Evolutionary conservation across 2,888 invertebrate genomes (phyloP), one percentile per base, ranked within the genome.

Genomic region (Yponomeuta sedellus): DNA sequence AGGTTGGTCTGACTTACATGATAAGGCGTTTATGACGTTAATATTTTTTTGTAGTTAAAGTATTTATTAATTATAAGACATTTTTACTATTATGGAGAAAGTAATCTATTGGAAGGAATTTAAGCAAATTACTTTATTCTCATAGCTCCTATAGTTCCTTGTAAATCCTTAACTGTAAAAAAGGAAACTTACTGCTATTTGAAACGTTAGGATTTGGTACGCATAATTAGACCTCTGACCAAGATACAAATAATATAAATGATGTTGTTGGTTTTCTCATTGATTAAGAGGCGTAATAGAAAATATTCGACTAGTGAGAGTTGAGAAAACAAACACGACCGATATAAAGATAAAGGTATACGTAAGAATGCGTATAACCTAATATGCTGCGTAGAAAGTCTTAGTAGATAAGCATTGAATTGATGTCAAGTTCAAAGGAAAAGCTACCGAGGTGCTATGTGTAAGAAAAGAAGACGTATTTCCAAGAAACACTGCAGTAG

Each of bases 391-490:
- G 62, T 34, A 39, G 40, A 62, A 62, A 62, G 39, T 39, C 61
- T 61, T 67, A 40, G n/a, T n/a, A n/a, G n/a, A 63, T 39, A 66
- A 57, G 11, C 59, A 10, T 6, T 64, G 56, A 67, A 68, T 62
- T 64, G 63, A 63, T 66, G 66, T 63, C 68, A 69, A 68, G 69
- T 69, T 69, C 67, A 68, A 68, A 69, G 62, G 64, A 67, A 66
- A 69, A 64, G 62, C 66, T 62, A 52, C 62, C 25, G 34, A 65
- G 67, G 63, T 22, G 44, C 40, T 10, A 63, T 20, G 20, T 63
- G 44, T 20, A 39, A 68, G 69, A 71, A 71, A 73, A 71, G 73
- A 73, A 72, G 70, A 71, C 69, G 72, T 71, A 72, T 73, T 75
- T 74, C 74, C 71, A 73, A 66, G 70, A 70, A 70, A 68, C 62